These are phyloP conservation scores for Pteruthius melanotis DNA, from an alignment of 2,113 vertebrate genomes.

Conservation along the genomic window DNA sequence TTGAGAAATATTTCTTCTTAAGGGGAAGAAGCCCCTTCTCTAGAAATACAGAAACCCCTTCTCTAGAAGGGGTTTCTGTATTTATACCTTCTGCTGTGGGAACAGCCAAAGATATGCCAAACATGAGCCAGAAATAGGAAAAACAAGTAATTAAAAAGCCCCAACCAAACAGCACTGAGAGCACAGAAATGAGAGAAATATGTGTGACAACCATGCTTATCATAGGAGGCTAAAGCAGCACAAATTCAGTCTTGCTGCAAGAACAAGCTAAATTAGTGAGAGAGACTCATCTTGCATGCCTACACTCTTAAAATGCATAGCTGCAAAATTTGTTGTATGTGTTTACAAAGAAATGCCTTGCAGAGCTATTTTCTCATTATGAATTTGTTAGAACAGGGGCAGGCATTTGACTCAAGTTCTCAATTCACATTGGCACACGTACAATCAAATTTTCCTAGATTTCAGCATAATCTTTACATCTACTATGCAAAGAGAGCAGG, in stretches of 20 bases:
- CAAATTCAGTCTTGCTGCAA: neutral
- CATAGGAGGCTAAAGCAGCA: neutral
- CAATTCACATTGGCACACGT: slow-evolving; percentile 45
- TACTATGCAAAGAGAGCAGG: slow-evolving; percentile 49
- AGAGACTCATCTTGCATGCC: neutral
- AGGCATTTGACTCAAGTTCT: slow-evolving; percentile 35
- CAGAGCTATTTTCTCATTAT: slow-evolving; percentile 30
- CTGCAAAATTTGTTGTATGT: neutral
- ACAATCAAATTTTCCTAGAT: slow-evolving; percentile 59
- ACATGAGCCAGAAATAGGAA: neutral
- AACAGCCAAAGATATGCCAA: neutral
- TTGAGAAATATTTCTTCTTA: slow-evolving; percentile 25
- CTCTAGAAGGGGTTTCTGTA: neutral
- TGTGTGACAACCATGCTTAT: neutral
- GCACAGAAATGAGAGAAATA: neutral
- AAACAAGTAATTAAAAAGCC: neutral
- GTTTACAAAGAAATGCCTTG: slow-evolving; percentile 18
- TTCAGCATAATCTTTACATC: slow-evolving; percentile 69
- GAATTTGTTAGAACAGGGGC: slow-evolving; percentile 46
- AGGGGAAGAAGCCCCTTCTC: no score
- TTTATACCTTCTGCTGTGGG: neutral
- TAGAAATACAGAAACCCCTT: no score
- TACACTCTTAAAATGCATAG: neutral
- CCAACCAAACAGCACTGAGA: neutral
- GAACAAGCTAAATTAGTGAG: neutral